Percentiles rank a stretch among this genome's conserved stretches.
Evolutionary conservation across 2,888 invertebrate species (phyloP).

Genomic region (Tyria jacobaeae): DNA sequence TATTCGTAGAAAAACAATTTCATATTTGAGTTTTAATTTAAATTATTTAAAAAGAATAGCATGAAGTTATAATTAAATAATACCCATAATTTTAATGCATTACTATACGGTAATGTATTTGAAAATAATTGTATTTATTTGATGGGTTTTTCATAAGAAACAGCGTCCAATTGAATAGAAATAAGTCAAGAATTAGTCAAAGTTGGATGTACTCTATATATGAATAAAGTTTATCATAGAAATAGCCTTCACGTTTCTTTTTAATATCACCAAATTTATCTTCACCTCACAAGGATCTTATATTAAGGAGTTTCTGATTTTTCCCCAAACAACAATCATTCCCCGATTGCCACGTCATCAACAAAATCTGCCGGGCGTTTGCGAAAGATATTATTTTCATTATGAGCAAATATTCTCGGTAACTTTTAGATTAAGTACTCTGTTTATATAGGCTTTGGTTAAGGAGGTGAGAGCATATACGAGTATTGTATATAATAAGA

Average conservation of each 20-base stretch:
- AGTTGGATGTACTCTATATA: background rate
- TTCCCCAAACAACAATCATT: conserved; percentile 12
- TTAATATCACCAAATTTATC: conserved; percentile 8
- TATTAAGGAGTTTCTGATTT: conserved; percentile 3
- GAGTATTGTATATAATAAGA: too few species aligned
- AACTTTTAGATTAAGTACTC: conserved; percentile 17
- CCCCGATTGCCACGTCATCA: conserved; percentile 34
- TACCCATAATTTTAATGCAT: too few species aligned
- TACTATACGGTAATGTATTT: too few species aligned
- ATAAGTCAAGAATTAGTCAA: background rate
- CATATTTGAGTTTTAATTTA: too few species aligned
- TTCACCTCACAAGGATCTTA: conserved; percentile 2
- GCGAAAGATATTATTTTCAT: conserved; percentile 33
- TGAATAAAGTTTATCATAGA: background rate
- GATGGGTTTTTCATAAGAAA: too few species aligned
- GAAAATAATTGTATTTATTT: too few species aligned
- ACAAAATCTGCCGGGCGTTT: conserved; percentile 23
- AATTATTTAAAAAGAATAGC: too few species aligned
- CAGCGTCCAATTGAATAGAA: background rate
- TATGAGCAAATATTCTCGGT: conserved; percentile 34
- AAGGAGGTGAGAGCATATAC: too few species aligned
- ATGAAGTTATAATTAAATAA: too few species aligned
- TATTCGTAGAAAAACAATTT: too few species aligned
- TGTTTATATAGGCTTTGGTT: conserved; percentile 24
- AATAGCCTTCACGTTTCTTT: background rate